These are phyloP conservation scores for Hormaphis cornu DNA, from an alignment of 1,140 invertebrate genomes.

Conservation along the genomic window DNA sequence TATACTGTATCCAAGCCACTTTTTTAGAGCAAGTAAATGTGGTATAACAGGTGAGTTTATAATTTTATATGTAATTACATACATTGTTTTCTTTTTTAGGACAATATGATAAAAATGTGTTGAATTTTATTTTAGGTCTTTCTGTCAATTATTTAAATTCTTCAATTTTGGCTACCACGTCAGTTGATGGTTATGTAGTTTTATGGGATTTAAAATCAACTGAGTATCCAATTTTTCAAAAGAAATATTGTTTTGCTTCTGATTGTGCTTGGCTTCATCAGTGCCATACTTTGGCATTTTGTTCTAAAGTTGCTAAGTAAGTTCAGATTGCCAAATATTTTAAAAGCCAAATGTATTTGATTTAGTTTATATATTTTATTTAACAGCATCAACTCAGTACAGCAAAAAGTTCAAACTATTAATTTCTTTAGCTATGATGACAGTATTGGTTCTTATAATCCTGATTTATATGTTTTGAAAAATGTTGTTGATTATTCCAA, in stretches of 20 bases:
- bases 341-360: background rate
- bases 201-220: conserved; percentile 24
- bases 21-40: conserved; percentile 45
- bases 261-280: conserved; percentile 26
- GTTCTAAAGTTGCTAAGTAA: conserved; percentile 16
- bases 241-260: background rate
- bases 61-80: conserved; percentile 4
- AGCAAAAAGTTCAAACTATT: background rate
- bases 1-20: conserved; percentile 41
- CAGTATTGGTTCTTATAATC: background rate
- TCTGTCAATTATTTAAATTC: conserved; percentile 42
- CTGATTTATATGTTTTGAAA: conserved; percentile 14
- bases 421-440: conserved; percentile 25
- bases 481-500: background rate
- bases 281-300: background rate
- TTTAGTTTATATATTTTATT: background rate
- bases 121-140: conserved; percentile 40
- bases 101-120: conserved; percentile 45
- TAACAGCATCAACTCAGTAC: background rate
- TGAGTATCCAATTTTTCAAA: conserved; percentile 9
- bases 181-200: conserved; percentile 35
- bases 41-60: conserved; percentile 41
- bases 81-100: conserved; percentile 44
- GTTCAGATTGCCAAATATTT: background rate
- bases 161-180: conserved; percentile 43